Conservation (phyloP, 2,888 invertebrate genomes). For the Eulithis prunata region DNA sequence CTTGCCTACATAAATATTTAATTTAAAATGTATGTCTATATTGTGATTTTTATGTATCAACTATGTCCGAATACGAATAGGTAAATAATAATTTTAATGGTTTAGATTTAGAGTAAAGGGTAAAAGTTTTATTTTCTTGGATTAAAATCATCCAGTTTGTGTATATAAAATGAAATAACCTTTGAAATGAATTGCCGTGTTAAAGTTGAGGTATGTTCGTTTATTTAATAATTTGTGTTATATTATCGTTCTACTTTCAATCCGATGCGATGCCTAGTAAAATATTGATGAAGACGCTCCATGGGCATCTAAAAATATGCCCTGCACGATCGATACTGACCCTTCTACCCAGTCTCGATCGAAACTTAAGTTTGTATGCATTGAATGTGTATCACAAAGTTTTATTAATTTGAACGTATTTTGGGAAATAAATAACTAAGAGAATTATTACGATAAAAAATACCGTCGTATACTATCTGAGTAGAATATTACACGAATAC, state of each 20-base stretch:
- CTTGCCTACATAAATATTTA: too few species aligned
- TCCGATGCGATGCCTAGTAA: slow-evolving; percentile 50
- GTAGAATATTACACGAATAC: neutral
- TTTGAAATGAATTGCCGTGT: neutral
- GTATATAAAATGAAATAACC: too few species aligned
- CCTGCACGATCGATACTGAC: slow-evolving; percentile 68
- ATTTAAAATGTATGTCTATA: too few species aligned
- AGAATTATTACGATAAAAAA: too few species aligned
- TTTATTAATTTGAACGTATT: too few species aligned
- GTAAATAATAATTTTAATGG: too few species aligned
- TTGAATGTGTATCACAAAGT: neutral
- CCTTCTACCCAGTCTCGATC: slow-evolving; percentile 41
- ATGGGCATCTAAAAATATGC: slow-evolving; percentile 79
- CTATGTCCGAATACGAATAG: too few species aligned
- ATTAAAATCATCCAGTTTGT: neutral
- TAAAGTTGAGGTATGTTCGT: neutral
- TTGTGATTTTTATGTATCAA: too few species aligned
- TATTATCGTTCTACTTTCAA: slow-evolving; percentile 5
- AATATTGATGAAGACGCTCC: slow-evolving; percentile 68
- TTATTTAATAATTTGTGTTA: neutral
- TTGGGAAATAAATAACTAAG: too few species aligned
- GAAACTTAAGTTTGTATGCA: slow-evolving; percentile 13
- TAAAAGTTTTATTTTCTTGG: too few species aligned
- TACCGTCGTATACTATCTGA: too few species aligned
- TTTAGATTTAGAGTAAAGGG: too few species aligned